Conservation (phyloP, 2,113 vertebrate genomes). For the Ranitomeya variabilis region DNA sequence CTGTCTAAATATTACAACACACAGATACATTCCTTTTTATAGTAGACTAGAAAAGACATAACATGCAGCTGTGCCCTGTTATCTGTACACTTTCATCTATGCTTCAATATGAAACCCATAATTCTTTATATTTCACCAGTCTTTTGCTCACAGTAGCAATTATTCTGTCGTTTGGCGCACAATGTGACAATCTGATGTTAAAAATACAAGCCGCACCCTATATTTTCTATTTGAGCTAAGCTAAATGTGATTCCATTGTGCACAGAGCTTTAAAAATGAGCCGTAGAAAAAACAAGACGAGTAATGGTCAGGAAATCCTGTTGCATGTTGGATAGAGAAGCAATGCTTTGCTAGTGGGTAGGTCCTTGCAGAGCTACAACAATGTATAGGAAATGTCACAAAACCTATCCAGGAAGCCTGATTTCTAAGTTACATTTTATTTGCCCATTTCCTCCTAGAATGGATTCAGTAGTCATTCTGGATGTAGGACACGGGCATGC, state of each 20-base stretch:
- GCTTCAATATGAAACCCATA: conserved; percentile 47
- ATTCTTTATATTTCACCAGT: conserved; percentile 50
- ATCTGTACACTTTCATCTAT: conserved; percentile 49
- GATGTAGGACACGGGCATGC: no score
- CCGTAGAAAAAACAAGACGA: neutral
- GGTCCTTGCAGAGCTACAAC: neutral
- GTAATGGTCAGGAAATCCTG: conserved; percentile 46
- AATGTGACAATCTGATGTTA: conserved; percentile 36
- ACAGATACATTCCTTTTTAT: conserved; percentile 32
- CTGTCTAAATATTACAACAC: neutral
- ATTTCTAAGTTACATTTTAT: neutral
- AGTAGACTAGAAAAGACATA: conserved; percentile 32
- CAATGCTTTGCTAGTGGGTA: neutral
- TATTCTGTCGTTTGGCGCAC: conserved; percentile 37
- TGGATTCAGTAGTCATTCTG: no score
- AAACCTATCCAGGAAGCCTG: conserved; percentile 2
- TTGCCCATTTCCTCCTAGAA: neutral
- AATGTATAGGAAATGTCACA: neutral
- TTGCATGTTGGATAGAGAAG: neutral
- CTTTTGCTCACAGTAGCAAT: conserved; percentile 52
- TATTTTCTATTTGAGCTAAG: conserved; percentile 37
- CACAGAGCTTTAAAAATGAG: neutral
- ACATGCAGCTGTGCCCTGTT: conserved; percentile 48
- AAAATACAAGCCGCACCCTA: conserved; percentile 47
- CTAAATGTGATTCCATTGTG: conserved; percentile 12